A percentile compares a stretch with the other conserved stretches of the same genome.
Evolutionary conservation across 2,888 invertebrate genomes (phyloP).

Genomic region (Pseudeuparius sepicola): DNA sequence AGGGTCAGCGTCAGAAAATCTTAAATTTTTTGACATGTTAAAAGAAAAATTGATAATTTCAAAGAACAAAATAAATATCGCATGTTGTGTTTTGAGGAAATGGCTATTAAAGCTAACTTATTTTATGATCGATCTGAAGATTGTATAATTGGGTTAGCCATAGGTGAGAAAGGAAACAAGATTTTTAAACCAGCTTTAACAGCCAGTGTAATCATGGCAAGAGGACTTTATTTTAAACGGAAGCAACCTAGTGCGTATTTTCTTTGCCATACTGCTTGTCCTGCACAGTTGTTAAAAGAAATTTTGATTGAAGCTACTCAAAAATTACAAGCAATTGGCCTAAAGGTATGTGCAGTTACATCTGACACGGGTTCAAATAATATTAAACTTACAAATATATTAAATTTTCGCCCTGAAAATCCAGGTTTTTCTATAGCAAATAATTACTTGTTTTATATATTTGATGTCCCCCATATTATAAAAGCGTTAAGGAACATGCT

Average conservation of each 20-base stretch:
- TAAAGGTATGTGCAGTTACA: slow-evolving; percentile 6
- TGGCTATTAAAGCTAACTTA: not conserved
- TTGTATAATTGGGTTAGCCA: not conserved
- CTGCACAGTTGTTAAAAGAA: too few species aligned
- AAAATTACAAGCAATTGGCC: slow-evolving; percentile 5
- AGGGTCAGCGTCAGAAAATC: not conserved
- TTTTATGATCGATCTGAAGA: not conserved
- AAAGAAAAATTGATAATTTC: not conserved
- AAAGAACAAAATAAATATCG: not conserved
- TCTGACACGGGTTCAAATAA: slow-evolving; percentile 9
- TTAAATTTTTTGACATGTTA: slow-evolving; percentile 1
- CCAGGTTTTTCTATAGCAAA: slow-evolving; percentile 10
- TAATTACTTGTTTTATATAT: slow-evolving; percentile 10
- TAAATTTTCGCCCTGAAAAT: slow-evolving; percentile 6
- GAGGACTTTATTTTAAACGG: too few species aligned
- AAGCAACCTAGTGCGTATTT: too few species aligned
- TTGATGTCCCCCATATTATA: slow-evolving; percentile 13
- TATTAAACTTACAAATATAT: not conserved
- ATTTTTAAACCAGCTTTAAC: slow-evolving; percentile 6
- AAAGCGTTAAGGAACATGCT: slow-evolving; percentile 13
- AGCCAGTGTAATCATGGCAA: slow-evolving; percentile 6
- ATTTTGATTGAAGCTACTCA: too few species aligned
- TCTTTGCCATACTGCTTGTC: too few species aligned
- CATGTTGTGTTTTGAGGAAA: too few species aligned
- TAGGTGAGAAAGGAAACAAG: too few species aligned